Evolutionary conservation across 2,113 vertebrate genomes (phyloP).

Genomic region (Ictalurus punctatus): DNA sequence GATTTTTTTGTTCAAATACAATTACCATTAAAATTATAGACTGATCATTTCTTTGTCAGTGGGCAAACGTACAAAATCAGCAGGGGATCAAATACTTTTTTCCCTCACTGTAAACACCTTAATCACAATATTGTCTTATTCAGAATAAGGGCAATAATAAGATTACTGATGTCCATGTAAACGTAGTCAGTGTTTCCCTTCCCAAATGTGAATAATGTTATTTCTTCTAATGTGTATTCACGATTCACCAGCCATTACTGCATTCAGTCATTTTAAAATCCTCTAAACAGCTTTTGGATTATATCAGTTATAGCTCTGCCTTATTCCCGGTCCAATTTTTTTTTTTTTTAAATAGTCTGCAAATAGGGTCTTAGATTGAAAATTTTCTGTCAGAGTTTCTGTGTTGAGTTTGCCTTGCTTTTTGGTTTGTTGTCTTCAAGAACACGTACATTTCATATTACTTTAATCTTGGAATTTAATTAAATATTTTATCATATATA

Average conservation of each 20-base stretch:
- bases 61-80: too few relatives aligned
- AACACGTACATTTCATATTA: background rate
- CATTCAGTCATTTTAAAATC: background rate
- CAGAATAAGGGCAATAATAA: too few relatives aligned
- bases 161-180: too few relatives aligned
- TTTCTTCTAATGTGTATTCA: background rate
- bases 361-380: background rate
- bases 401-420: background rate
- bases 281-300: background rate
- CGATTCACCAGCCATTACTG: background rate
- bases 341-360: background rate
- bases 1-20: too few relatives aligned
- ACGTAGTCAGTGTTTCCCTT: background rate
- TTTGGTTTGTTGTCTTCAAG: background rate
- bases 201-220: background rate
- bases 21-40: too few relatives aligned
- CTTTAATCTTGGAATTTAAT: background rate
- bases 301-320: background rate
- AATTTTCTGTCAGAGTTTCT: background rate
- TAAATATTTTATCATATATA: background rate
- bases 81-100: too few relatives aligned
- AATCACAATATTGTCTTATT: too few relatives aligned
- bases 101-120: too few relatives aligned
- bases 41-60: too few relatives aligned
- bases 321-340: background rate